Evolutionary conservation across 2,797 vertebrate genomes (phyloP).

Genomic region (Myiothlypis chrysogaster): DNA sequence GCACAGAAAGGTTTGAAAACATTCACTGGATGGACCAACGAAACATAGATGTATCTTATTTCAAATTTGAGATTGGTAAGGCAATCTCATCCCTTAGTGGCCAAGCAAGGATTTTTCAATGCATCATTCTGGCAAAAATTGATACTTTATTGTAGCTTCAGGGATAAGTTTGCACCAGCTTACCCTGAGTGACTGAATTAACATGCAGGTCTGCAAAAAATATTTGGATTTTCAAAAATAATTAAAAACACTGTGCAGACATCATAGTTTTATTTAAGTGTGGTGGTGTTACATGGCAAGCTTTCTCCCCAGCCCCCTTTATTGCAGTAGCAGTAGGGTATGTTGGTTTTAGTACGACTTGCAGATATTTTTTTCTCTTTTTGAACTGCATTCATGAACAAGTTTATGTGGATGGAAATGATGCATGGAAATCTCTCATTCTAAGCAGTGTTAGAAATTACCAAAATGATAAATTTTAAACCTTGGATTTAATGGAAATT

Average conservation of each 20-base stretch:
- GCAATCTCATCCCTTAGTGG: neutral
- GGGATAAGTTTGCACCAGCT: neutral
- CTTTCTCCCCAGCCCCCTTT: neutral
- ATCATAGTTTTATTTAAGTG: neutral
- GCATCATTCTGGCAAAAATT: rapidly evolving
- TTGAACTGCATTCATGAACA: neutral
- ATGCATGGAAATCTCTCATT: neutral
- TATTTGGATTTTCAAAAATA: neutral
- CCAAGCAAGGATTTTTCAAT: neutral
- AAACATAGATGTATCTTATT: neutral
- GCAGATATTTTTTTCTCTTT: neutral
- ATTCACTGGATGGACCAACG: neutral
- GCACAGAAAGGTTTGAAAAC: neutral
- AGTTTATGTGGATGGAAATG: neutral
- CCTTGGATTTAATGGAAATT: neutral
- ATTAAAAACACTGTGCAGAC: neutral
- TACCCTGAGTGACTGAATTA: neutral
- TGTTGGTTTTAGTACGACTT: neutral
- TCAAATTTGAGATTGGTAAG: neutral
- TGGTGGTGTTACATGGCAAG: neutral
- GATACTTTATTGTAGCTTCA: neutral
- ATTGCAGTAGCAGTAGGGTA: neutral
- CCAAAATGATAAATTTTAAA: neutral
- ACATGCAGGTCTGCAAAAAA: neutral
- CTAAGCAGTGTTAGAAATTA: neutral